These are phyloP conservation scores for Eupleurogrammus muticus DNA, from an alignment of 2,797 vertebrate genomes.

Conservation along the genomic window DNA sequence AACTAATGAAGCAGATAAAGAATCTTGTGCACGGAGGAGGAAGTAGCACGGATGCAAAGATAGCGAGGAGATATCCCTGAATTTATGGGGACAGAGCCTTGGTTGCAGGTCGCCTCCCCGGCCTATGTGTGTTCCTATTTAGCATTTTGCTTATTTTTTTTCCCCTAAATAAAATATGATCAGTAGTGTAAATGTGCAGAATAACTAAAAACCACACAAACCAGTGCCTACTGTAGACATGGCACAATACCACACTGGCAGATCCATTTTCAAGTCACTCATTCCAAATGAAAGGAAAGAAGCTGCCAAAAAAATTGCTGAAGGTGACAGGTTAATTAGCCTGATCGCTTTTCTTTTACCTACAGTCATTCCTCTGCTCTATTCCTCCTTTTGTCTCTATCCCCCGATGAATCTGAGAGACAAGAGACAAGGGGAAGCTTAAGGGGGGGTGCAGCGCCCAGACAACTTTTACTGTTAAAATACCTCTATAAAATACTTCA, in stretches of 20 bases:
- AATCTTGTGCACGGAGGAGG: slow-evolving; percentile 3
- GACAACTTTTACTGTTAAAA: slow-evolving; percentile 38
- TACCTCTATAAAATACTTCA: slow-evolving; percentile 41
- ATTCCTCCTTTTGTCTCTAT: slow-evolving; percentile 2
- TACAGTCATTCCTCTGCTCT: slow-evolving; percentile 28
- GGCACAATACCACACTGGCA: slow-evolving; percentile 27
- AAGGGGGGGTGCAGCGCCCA: slow-evolving; percentile 22
- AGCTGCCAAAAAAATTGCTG: slow-evolving; percentile 19
- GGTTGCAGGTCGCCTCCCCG: neutral
- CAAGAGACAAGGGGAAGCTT: neutral
- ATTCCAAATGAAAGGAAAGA: slow-evolving; percentile 30
- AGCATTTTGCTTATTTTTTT: too few species aligned
- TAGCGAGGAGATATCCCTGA: neutral
- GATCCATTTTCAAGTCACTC: slow-evolving; percentile 6
- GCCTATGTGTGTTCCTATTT: neutral
- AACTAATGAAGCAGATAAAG: slow-evolving; percentile 20
- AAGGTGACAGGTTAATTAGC: slow-evolving; percentile 64
- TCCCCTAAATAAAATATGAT: neutral
- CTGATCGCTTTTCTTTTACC: slow-evolving; percentile 57
- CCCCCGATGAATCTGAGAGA: slow-evolving; percentile 13
- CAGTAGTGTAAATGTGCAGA: neutral
- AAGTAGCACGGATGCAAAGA: neutral
- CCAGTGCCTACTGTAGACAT: neutral
- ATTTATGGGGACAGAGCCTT: neutral
- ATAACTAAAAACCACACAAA: neutral